Conservation (phyloP, 2,113 vertebrate genomes). For the Pseudorasbora parva region DNA sequence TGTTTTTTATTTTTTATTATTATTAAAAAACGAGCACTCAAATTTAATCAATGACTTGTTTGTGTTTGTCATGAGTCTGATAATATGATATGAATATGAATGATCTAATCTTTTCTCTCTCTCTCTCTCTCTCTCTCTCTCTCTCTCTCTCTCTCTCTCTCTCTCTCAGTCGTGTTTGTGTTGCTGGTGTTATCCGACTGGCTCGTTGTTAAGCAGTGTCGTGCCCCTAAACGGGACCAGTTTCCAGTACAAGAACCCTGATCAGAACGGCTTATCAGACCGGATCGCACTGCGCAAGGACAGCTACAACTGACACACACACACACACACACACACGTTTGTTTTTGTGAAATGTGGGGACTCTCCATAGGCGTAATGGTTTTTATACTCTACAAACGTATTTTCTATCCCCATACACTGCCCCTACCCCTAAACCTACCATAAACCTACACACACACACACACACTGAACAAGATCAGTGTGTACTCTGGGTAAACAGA, state of each 20-base stretch:
- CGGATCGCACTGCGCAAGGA: conserved; percentile 46
- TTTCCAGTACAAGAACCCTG: conserved; percentile 50
- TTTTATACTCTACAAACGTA: too few relatives aligned
- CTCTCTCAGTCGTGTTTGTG: conserved; percentile 54
- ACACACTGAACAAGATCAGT: background rate
- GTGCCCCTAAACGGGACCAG: conserved; percentile 41
- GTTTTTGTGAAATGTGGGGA: too few relatives aligned
- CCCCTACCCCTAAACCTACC: too few relatives aligned
- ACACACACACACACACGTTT: background rate
- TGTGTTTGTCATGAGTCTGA: background rate
- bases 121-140: background rate
- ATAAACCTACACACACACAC: too few relatives aligned
- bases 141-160: background rate
- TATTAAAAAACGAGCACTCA: too few relatives aligned
- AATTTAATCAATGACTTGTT: too few relatives aligned
- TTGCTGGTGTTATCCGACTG: conserved; percentile 50
- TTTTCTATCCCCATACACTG: too few relatives aligned
- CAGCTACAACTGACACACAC: conserved; percentile 49
- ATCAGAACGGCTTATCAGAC: conserved; percentile 46
- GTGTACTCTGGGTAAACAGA: too few relatives aligned
- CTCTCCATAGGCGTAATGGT: too few relatives aligned
- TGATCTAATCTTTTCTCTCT: background rate
- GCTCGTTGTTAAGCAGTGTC: conserved; percentile 42
- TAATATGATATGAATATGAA: background rate
- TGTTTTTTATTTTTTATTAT: too few relatives aligned